Evolutionary conservation across 2,113 vertebrate genomes (phyloP).

Genomic region (Nibea albiflora): DNA sequence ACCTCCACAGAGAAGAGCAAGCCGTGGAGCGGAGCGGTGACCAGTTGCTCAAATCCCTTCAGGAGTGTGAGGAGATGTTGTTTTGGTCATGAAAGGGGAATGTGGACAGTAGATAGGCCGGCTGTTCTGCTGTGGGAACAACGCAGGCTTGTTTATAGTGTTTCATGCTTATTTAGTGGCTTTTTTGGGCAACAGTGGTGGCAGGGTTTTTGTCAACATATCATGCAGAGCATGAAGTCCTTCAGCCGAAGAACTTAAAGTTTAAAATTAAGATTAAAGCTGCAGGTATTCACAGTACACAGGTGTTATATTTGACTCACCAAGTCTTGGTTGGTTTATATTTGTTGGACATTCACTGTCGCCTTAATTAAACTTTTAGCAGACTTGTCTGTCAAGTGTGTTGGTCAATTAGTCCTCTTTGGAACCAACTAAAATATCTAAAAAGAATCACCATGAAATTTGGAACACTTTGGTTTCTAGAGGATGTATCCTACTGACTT

Average conservation of each 20-base stretch:
- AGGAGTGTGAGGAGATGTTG: conserved; percentile 35
- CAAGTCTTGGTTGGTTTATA: not conserved
- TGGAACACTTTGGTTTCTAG: too few relatives aligned
- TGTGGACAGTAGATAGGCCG: conserved; percentile 15
- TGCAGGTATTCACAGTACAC: not conserved
- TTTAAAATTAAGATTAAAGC: too few relatives aligned
- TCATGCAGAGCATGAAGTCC: not conserved
- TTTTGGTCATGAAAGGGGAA: conserved; percentile 42
- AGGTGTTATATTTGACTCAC: not conserved
- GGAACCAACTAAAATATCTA: not conserved
- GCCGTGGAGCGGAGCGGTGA: conserved; percentile 12
- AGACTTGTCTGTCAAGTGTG: not conserved
- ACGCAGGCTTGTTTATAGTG: conserved; percentile 33
- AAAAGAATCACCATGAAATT: too few relatives aligned
- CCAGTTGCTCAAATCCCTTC: conserved; percentile 72
- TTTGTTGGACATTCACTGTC: not conserved
- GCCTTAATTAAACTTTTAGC: not conserved
- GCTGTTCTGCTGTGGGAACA: conserved; percentile 23
- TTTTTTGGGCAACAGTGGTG: conserved; percentile 10
- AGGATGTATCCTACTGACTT: too few relatives aligned
- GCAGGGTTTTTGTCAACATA: conserved; percentile 10
- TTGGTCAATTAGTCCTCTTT: not conserved
- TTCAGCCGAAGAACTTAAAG: not conserved
- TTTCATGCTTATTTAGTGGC: conserved; percentile 7
- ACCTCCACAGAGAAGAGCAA: conserved; percentile 43